Base-by-base conservation (phyloP, 2,113 vertebrate species). In the Ardeotis arabs region DNA sequence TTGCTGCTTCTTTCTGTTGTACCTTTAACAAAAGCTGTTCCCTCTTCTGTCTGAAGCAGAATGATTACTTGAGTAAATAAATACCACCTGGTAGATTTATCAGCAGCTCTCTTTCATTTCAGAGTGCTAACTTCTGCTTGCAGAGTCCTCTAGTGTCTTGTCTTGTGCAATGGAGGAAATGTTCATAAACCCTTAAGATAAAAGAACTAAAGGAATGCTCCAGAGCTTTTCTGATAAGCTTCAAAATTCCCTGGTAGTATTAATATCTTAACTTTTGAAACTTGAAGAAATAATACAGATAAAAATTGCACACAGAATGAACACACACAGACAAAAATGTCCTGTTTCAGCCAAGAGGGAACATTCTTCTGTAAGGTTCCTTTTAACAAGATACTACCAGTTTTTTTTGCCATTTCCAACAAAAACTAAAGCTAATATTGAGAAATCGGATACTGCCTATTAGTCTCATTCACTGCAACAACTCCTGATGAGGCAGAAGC, bases 181-280 rank as follows among this genome's bases (percentile, higher is more conserved):
- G n/a, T 69, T 85, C 72, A 27, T 69, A 80, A 96, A 69, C 28
- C 24, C 41, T 24, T 53, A 39, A 84, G 37, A 86, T 8, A 56
- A 3, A 84, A 88, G 72, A 92, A 55, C 47, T 67, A 76, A 62
- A 92, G 25, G 55, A 88, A 90, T 86, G 50, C 24, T 72, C n/a
- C 82, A 39, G 27, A 86, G 59, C 50, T 95, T 66, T 96, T 72
- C 66, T 78, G 64, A 81, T 91, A 92, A 95, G 77, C 69, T 24
- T 68, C 45, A 81, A 12, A 74, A 81, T 90, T 74, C 35, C 27
- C 31, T 37, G 47, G 39, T 50, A 41, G 22, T 59, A 81, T 55
- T 87, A 78, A 70, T 35, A 45, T 53, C 66, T 84, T 81, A 60
- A 52, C 66, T 87, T 87, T 52, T 21, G 27, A 64, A 91, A 84